A percentile compares a stretch with the other conserved stretches of the same genome.
phyloP scores from a whole-genome alignment of 2,888 invertebrate genomes.

The Drosophila acutilabella region DNA sequence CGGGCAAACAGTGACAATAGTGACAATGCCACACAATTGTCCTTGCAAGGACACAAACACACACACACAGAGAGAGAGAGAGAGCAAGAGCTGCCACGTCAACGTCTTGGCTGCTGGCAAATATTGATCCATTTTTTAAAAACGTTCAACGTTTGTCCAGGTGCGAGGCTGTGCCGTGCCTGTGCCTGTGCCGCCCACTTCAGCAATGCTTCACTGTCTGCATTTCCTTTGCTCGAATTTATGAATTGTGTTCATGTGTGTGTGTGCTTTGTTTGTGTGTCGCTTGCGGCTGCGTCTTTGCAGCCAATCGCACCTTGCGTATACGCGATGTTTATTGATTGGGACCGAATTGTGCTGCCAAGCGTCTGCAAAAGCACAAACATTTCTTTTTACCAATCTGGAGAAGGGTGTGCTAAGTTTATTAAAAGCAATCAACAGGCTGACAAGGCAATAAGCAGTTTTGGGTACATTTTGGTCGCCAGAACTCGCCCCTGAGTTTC shows the following conservation, averaged over 20 bases:
- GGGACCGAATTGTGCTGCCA: slow-evolving; percentile 2
- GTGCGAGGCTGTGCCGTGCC: slow-evolving; percentile 23
- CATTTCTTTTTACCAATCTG: not conserved
- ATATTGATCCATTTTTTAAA: slow-evolving; percentile 69
- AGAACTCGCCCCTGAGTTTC: not conserved
- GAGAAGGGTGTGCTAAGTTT: not conserved
- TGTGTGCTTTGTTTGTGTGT: slow-evolving; percentile 34
- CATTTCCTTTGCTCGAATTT: slow-evolving; percentile 53
- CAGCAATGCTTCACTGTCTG: slow-evolving; percentile 10
- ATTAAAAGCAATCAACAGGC: not conserved
- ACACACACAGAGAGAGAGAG: too few relatives aligned
- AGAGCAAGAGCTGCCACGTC: slow-evolving; percentile 55
- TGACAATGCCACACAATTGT: slow-evolving; percentile 59
- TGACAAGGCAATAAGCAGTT: too few relatives aligned
- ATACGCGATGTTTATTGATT: slow-evolving; percentile 74
- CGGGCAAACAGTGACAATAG: slow-evolving; percentile 18
- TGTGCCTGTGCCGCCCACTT: not conserved
- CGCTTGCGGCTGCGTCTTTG: slow-evolving; percentile 59
- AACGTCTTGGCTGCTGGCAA: slow-evolving; percentile 67
- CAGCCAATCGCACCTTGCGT: slow-evolving; percentile 54
- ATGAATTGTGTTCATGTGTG: slow-evolving; percentile 61
- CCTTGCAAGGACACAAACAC: slow-evolving; percentile 70
- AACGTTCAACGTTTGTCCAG: slow-evolving; percentile 57
- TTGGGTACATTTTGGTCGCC: not conserved
- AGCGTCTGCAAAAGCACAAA: not conserved